These are phyloP conservation scores for Heterotis niloticus DNA, from an alignment of 2,113 vertebrate species.

Conservation along the genomic window DNA sequence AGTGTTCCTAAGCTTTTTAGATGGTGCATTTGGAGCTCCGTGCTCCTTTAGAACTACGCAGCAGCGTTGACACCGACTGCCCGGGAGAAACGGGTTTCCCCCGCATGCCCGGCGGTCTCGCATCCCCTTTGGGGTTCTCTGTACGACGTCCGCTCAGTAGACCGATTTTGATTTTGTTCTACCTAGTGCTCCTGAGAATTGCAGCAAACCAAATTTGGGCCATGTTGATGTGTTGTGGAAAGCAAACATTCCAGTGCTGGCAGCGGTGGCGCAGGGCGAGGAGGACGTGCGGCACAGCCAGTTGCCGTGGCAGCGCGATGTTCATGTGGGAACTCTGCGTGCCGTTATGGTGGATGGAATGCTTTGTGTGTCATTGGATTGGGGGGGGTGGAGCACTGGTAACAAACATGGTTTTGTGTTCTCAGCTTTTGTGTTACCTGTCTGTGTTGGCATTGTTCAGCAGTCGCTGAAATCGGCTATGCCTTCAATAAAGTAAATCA, in stretches of 20 bases:
- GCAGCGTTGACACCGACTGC: too few relatives aligned
- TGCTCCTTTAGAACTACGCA: not conserved
- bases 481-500: constrained; percentile 84
- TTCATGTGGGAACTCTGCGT: constrained; percentile 60
- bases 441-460: constrained; percentile 78
- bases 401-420: constrained; percentile 68
- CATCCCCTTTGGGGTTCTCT: not conserved
- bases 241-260: constrained; percentile 23
- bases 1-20: constrained; percentile 3
- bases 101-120: not conserved
- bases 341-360: constrained; percentile 65
- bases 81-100: too few relatives aligned
- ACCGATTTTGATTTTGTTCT: not conserved
- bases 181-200: not conserved
- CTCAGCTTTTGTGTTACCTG: constrained; percentile 73
- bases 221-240: not conserved
- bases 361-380: constrained; percentile 45
- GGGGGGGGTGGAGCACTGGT: constrained; percentile 46
- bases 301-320: constrained; percentile 38
- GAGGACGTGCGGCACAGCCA: constrained; percentile 23
- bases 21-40: not conserved
- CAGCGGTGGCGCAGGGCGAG: constrained; percentile 5
- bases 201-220: not conserved
- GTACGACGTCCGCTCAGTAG: not conserved
- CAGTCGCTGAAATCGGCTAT: constrained; percentile 81